Evolutionary conservation across 2,888 invertebrate species (phyloP).

Genomic region (Papilio protenor): DNA sequence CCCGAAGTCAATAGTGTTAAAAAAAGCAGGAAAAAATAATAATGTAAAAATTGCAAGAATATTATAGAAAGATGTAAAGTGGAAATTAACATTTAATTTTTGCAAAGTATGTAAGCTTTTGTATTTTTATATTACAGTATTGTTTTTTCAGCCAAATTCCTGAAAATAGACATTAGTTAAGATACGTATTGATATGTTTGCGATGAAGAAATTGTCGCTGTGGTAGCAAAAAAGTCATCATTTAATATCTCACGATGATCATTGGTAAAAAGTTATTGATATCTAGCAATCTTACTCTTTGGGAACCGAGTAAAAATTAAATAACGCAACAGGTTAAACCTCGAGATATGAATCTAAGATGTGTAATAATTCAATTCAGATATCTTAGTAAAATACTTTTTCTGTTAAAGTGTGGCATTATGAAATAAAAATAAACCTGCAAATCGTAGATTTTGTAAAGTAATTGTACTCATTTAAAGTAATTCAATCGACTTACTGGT

Average conservation of each 20-base stretch:
- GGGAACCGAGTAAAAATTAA: no score
- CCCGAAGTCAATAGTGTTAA: conserved; percentile 13
- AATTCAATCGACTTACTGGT: conserved; percentile 77
- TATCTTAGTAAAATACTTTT: no score
- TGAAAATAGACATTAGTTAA: conserved; percentile 30
- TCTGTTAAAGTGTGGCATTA: background rate
- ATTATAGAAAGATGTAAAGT: background rate
- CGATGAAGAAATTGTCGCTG: background rate
- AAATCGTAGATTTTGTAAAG: background rate
- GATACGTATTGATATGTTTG: background rate
- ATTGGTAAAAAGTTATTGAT: background rate
- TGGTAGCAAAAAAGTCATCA: background rate
- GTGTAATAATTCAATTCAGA: no score
- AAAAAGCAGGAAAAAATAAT: background rate
- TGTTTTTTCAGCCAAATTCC: conserved; percentile 2
- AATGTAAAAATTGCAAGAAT: background rate
- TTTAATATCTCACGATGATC: background rate
- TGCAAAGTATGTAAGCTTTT: background rate
- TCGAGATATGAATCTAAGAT: no score
- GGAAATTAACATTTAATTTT: background rate
- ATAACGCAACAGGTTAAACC: no score
- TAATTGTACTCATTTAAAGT: conserved; percentile 10
- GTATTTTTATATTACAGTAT: conserved; percentile 3
- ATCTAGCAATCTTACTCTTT: background rate
- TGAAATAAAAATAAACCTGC: background rate